A percentile compares a stretch with the other conserved stretches of the same genome.
Conservation (phyloP, 2,888 invertebrate genomes). For the Limnephilus marmoratus region DNA sequence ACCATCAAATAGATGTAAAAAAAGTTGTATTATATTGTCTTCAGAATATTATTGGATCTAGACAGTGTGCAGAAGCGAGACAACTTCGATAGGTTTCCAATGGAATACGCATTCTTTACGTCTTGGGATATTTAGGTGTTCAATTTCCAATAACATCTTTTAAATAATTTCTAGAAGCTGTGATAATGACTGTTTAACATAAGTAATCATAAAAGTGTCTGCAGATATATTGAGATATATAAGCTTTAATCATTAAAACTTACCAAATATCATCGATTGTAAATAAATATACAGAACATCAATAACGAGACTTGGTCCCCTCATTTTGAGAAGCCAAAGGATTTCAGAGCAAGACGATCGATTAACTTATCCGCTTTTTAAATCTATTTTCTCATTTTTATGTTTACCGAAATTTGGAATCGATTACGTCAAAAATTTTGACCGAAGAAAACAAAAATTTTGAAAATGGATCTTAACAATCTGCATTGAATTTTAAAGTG, state of each 20-base stretch:
- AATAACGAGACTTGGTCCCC: neutral
- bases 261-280: constrained; percentile 18
- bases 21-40: too few relatives aligned
- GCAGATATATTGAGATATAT: too few relatives aligned
- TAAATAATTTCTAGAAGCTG: too few relatives aligned
- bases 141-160: too few relatives aligned
- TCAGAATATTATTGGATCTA: too few relatives aligned
- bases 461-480: neutral
- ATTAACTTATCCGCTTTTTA: neutral
- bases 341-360: neutral
- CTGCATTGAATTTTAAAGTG: neutral
- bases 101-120: too few relatives aligned
- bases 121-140: too few relatives aligned
- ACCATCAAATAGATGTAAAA: too few relatives aligned
- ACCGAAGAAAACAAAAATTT: neutral
- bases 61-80: too few relatives aligned
- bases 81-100: too few relatives aligned
- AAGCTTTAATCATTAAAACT: neutral
- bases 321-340: constrained; percentile 5
- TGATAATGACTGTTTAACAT: too few relatives aligned
- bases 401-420: neutral
- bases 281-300: neutral
- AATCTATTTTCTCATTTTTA: neutral
- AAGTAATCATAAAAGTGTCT: too few relatives aligned
- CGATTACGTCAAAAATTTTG: neutral